Conservation (phyloP, 1,140 invertebrate genomes). For the Drosophila ananassae region DNA sequence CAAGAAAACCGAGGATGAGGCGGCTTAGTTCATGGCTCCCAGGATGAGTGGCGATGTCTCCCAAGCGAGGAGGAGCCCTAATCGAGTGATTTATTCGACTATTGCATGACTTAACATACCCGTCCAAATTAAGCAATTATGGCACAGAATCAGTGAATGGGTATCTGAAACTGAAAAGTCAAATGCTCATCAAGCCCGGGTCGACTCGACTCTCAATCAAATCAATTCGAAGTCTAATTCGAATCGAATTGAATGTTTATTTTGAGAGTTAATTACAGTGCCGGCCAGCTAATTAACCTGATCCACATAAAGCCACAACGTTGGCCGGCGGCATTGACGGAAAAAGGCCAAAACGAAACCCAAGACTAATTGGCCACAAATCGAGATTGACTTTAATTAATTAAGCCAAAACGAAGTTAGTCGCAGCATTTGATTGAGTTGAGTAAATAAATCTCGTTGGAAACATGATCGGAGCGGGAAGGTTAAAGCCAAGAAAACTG, state of each 20-base stretch:
- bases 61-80: constrained; percentile 22
- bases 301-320: constrained; percentile 64
- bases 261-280: constrained; percentile 61
- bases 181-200: constrained; percentile 30
- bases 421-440: constrained; percentile 54
- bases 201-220: not conserved
- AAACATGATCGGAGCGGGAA: constrained; percentile 34
- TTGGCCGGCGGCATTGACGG: constrained; percentile 40
- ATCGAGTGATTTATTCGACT: constrained; percentile 78
- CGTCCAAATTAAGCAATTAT: constrained; percentile 79
- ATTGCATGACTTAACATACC: constrained; percentile 70
- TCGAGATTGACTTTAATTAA: constrained; percentile 75
- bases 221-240: not conserved
- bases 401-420: constrained; percentile 46
- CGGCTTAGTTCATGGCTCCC: not conserved
- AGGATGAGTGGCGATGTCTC: constrained; percentile 34
- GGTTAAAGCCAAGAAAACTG: constrained; percentile 11
- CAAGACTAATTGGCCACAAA: constrained; percentile 71
- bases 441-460: constrained; percentile 51
- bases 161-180: constrained; percentile 17
- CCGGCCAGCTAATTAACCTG: constrained; percentile 68
- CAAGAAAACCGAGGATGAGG: constrained; percentile 1
- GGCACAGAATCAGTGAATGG: constrained; percentile 12
- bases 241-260: constrained; percentile 67
- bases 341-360: constrained; percentile 55